Evolutionary conservation across 2,113 vertebrate species (phyloP), one percentile per base, ranked within the genome.

Genomic region (Delphinus delphis): DNA sequence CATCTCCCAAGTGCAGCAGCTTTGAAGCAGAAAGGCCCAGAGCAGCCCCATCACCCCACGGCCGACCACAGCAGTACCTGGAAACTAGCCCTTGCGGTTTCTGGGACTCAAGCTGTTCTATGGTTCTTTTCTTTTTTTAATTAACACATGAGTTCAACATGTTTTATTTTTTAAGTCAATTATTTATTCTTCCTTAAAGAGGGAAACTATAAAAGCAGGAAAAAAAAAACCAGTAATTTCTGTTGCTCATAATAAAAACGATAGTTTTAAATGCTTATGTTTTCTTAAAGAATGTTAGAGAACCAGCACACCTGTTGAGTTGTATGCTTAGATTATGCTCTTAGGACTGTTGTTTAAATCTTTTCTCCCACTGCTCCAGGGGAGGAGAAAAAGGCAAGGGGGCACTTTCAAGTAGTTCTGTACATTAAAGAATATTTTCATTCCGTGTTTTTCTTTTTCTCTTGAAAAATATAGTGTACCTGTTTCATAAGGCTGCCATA

Each of bases 91-190:
- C 79, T 83, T 83, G 86, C 76, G 11, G 33, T 96, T 81, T 96
- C 47, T 74, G 58, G 47, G 95, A 31, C 44, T 1, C 53, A 58
- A 65, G 53, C 90, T 97, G 20, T 93, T 97, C 96, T 94, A 20
- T 47, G 67, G 20, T 70, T 97, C 88, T 94, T 97, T 81, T 90
- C 28, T 73, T 79, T 63, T 36, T 47, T 53, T 6, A 58, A 91
- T 96, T 97, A 85, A 83, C 65, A 60, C 85, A 84, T 87, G 77
- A 93, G 84, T 94, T 87, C 97, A 97, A 96, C 95, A 93, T 97
- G 79, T 95, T 97, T 36, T 96, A 76, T 97, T 98, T 96, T 96
- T 90, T 96, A 93, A 98, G 98, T 98, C 92, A 96, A 53, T 96
- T 96, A 95, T 96, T 97, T 98, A 84, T 50, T 98, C 80, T 97